Evolutionary conservation across 64 coral and sea anemone species (phyloP), one percentile per base, ranked within the genome.

Genomic region (Montipora cactus): DNA sequence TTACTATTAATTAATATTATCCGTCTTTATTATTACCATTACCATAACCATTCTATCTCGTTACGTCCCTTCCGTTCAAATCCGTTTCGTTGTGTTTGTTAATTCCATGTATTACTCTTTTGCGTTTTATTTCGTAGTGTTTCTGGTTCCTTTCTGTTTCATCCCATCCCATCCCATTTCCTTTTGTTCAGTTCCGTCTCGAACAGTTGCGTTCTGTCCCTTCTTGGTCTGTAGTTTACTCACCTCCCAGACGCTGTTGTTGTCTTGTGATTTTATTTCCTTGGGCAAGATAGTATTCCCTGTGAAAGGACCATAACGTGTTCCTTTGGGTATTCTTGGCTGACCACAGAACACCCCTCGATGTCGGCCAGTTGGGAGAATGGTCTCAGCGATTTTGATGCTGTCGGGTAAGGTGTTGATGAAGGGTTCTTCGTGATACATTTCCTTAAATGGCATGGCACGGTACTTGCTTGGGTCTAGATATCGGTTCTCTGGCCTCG

Each of bases 291-390:
- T 59, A 45, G 80, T 94, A 64, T 77, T 82, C 18, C 97, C 97
- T 2, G 92, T 96, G 75, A 91, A 99, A 12, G 97, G 97, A 9
- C 97, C 97, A 86, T 91, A 99, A 23, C 97, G 94, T 14, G 97
- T 99, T n/a, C 97, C 97, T 92, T 99, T 99, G 12, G 92, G 46
- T 44, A 99, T 94, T 19, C 88, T 80, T 47, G 49, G 80, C 49
- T 99, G 91, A 79, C 87, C 46, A 76, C 94, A 94, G 49, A 99
- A 99, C 37, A 99, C 84, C 11, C 94, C 97, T 59, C 88, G 90
- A 52, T 96, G 91, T 16, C 89, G 74, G 22, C 92, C 93, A 8
- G 94, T 95, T 21, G 92, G 89, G 7, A 99, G 79, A 13, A 90
- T 44, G 1, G 94, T 99, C 37, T 95, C 94, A 14, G 96, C 81